Percentiles rank a stretch among this genome's conserved stretches.
Evolutionary conservation across 2,888 invertebrate species (phyloP).

Genomic region (Melieria omissa): DNA sequence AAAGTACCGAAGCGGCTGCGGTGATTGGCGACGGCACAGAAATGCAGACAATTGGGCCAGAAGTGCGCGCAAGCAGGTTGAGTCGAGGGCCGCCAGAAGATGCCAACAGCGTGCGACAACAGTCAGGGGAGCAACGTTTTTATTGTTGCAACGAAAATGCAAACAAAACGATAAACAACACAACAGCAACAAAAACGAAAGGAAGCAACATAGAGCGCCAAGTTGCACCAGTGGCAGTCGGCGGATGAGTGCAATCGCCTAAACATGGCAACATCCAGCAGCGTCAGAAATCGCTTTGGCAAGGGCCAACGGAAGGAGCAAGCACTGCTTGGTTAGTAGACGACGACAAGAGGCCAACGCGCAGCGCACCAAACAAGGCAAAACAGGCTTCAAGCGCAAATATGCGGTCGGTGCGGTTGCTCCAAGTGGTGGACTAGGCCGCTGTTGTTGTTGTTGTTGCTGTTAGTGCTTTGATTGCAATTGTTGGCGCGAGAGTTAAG

Average conservation of each 20-base stretch:
- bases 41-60: too few relatives aligned
- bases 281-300: neutral
- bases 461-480: neutral
- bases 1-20: too few relatives aligned
- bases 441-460: neutral
- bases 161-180: conserved; percentile 37
- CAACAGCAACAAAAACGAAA: conserved; percentile 40
- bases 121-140: too few relatives aligned
- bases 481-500: neutral
- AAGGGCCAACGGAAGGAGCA: neutral
- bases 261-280: neutral
- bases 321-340: neutral
- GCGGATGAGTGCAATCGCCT: neutral
- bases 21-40: too few relatives aligned
- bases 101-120: too few relatives aligned
- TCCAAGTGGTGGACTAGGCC: neutral
- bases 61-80: too few relatives aligned
- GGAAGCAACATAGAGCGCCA: conserved; percentile 22
- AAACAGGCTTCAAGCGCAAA: neutral
- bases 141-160: conserved; percentile 41
- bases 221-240: neutral
- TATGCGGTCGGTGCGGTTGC: neutral
- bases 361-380: neutral
- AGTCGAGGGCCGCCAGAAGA: too few relatives aligned
- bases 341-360: neutral